A percentile compares a stretch with the other conserved stretches of the same genome.
These are phyloP conservation scores for Orthosia incerta DNA, from an alignment of 2,888 invertebrate genomes.

Conservation along the genomic window DNA sequence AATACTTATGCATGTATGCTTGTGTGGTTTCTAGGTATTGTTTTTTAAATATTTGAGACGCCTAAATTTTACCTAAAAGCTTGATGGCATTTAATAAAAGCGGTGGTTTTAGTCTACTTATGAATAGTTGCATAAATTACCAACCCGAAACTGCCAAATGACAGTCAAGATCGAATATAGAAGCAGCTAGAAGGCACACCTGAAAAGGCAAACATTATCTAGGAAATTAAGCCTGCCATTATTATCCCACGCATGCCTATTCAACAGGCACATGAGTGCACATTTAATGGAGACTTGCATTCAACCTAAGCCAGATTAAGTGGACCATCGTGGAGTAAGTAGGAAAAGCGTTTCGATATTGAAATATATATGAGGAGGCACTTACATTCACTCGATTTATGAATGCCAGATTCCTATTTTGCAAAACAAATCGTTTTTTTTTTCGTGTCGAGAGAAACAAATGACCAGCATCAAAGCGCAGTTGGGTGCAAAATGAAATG, in stretches of 20 bases:
- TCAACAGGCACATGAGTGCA: conserved; percentile 45
- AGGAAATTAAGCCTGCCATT: conserved; percentile 53
- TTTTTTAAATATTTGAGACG: too few species aligned
- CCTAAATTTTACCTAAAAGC: too few species aligned
- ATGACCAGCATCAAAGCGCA: conserved; percentile 6
- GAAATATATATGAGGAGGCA: conserved; percentile 16
- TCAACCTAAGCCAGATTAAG: conserved; percentile 8
- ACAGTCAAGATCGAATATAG: conserved; percentile 30
- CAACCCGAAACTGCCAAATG: not conserved
- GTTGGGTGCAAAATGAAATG: conserved; percentile 1
- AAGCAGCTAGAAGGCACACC: conserved; percentile 22
- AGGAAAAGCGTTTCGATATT: conserved; percentile 5
- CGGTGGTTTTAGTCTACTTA: not conserved
- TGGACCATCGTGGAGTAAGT: conserved; percentile 18
- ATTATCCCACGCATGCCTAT: conserved; percentile 41
- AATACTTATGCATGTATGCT: too few species aligned
- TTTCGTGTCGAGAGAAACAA: not conserved
- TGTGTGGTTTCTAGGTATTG: too few species aligned
- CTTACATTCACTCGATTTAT: conserved; percentile 1
- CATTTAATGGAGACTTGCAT: conserved; percentile 42
- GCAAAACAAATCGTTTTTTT: not conserved
- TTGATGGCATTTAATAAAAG: too few species aligned
- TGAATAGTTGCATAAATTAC: not conserved
- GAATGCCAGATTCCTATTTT: not conserved
- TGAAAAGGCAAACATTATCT: conserved; percentile 46